Evolutionary conservation across 2,888 invertebrate species (phyloP), one percentile per base, ranked within the genome.

Genomic region (Drosophila greeni): DNA sequence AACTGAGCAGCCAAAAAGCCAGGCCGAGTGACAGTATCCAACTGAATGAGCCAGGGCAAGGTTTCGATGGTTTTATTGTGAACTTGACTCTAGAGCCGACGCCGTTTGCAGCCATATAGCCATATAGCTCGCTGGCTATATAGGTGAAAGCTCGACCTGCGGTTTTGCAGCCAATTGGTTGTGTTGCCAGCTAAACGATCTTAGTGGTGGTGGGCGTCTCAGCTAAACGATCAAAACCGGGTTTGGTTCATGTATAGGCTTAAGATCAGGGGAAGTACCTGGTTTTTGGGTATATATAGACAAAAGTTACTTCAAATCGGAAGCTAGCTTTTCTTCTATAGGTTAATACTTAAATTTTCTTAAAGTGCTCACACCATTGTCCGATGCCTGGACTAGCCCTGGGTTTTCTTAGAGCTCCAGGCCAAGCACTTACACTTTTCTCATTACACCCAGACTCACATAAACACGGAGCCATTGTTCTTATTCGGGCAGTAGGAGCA

Each of bases 391-490:
- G 20, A 29, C 23, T 40, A 52, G 31, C 18, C 31, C 57, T 40
- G 42, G 39, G 52, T 48, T 62, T 34, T n/a, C 42, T 42, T 26
- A 2, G 16, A 37, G 66, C 60, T 20, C 40, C 24, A 52, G 47
- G 51, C 62, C 60, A 49, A 76, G 75, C 73, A 76, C 76, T 78
- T 75, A 70, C 80, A 78, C 70, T 79, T 75, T 82, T 79, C 82
- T 76, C 69, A 80, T 75, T 77, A 75, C 62, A 40, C 66, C 23
- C 45, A 61, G 23, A 51, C 20, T 29, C 14, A 14, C 34, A 59
- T 40, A 57, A 47, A 67, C 66, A 60, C 40, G 43, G 33, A 40
- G 31, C 66, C 53, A 67, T 67, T 67, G 66, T 67, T 66, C 52
- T 18, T 34, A 36, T 37, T 62, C 43, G 61, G 51, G 34, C 12